phyloP scores from a whole-genome alignment of 2,888 invertebrate species.

The Troides helena region DNA sequence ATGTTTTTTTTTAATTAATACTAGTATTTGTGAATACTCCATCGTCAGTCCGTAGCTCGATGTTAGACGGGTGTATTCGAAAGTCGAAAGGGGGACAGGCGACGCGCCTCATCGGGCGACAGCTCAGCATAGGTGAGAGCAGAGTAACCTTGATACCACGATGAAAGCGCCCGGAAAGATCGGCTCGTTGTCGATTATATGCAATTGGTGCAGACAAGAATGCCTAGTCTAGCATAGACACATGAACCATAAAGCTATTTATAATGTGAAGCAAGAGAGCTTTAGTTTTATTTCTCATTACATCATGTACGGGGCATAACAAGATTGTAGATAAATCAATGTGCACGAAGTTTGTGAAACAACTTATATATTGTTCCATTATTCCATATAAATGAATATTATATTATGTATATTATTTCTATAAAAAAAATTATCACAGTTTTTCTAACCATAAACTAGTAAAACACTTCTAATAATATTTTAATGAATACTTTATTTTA shows the following conservation, averaged over 20 bases:
- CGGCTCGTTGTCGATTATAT: conserved; percentile 57
- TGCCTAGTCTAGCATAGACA: not conserved
- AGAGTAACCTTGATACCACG: conserved; percentile 67
- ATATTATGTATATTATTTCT: too few relatives aligned
- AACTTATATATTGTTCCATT: too few relatives aligned
- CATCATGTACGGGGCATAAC: too few relatives aligned
- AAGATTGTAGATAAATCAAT: too few relatives aligned
- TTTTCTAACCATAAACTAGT: too few relatives aligned
- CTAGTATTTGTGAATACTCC: not conserved
- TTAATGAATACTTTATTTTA: too few relatives aligned
- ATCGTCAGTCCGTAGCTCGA: not conserved
- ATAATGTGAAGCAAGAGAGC: too few relatives aligned
- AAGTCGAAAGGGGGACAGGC: conserved; percentile 51
- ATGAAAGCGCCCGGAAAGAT: conserved; percentile 70
- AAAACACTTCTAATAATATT: too few relatives aligned
- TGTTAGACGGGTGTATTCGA: conserved; percentile 39
- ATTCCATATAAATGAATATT: too few relatives aligned
- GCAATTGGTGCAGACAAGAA: conserved; percentile 48
- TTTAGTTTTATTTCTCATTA: too few relatives aligned
- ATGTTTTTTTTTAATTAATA: not conserved
- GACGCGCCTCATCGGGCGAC: conserved; percentile 45
- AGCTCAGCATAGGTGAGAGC: conserved; percentile 58
- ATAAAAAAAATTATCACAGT: too few relatives aligned
- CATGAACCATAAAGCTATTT: not conserved
- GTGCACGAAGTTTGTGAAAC: too few relatives aligned